Evolutionary conservation across 2,113 vertebrate genomes (phyloP).

Genomic region (Perca flavescens): DNA sequence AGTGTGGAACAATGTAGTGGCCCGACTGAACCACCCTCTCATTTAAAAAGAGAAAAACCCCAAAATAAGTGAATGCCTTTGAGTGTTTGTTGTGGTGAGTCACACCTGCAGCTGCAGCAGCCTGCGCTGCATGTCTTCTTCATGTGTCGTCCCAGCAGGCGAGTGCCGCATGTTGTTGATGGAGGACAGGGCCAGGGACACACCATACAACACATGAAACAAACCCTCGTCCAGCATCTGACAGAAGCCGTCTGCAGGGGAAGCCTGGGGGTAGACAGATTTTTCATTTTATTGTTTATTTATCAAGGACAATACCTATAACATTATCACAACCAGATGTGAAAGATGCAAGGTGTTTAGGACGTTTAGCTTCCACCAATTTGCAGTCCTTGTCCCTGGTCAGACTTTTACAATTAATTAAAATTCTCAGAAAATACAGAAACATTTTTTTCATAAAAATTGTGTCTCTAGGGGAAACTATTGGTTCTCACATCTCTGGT

Average conservation of each 20-base stretch:
- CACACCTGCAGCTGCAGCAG: conserved; percentile 76
- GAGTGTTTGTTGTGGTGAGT: neutral
- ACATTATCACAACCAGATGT: no score
- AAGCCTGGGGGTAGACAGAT: conserved; percentile 71
- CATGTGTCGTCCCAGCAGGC: conserved; percentile 55
- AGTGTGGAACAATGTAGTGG: neutral
- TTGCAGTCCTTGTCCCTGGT: no score
- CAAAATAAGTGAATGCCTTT: neutral
- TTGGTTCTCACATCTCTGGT: no score
- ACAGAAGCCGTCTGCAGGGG: conserved; percentile 58
- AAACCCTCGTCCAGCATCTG: conserved; percentile 85
- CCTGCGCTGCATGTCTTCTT: conserved; percentile 77
- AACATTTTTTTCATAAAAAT: no score
- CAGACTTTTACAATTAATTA: no score
- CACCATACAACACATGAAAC: conserved; percentile 85
- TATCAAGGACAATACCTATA: no score
- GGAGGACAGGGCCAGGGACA: conserved; percentile 83
- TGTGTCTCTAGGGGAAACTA: no score
- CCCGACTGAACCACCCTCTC: neutral
- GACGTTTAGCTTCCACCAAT: no score
- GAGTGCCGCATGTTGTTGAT: conserved; percentile 81
- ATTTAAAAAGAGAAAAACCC: neutral
- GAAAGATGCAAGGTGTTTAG: no score
- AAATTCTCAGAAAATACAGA: no score
- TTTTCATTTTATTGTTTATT: no score